Base-by-base conservation (phyloP, 2,113 vertebrate genomes). In the Lamprologus tigripictilis region DNA sequence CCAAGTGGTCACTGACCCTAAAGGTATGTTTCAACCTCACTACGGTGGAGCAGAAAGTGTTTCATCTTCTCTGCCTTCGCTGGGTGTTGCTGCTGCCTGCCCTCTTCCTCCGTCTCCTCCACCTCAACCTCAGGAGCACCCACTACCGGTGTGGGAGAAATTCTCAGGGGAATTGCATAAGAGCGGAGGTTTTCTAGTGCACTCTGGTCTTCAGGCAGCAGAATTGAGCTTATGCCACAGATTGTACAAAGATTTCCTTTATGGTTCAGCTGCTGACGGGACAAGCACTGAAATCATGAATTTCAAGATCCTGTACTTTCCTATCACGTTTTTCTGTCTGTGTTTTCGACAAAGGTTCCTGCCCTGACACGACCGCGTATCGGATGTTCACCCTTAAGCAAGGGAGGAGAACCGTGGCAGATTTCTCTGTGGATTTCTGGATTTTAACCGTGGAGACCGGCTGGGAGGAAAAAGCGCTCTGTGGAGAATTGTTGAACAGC, bases 321-420 rank as follows among this genome's bases (percentile, higher is more conserved):
- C 23, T 26, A 9, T 57, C 55, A 16, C 4, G 1, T 14, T 57
- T 28, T 57, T 28, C 21, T 26, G 37, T 40, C 37, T 28, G 54
- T 57, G 54, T 57, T 26, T 57, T 57, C 7, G 1, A 26, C 12
- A 57, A 57, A 57, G 23, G 54, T 26, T 26, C 23, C 23, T 57
- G 7, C 23, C 54, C 54, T 14, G 54, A 57, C 23, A 26, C 0
- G 0, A 5, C 23, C 2, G 4, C 1, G 12, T 1, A 57, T 57
- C 1, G 12, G 12, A 57, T 57, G 12, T 28, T 57, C 23, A 57
- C 55, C 55, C 23, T 57, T 3, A 57, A 57, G 55, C 23, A 57
- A 57, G 23, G 23, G 23, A 28, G 23, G 23, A 57, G 55, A 28
- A 57, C 23, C 3, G 1, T 28, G 55, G 55, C 23, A 2, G 23